phyloP scores from a whole-genome alignment of 2,888 invertebrate genomes.

The Argynnis bischoffii region DNA sequence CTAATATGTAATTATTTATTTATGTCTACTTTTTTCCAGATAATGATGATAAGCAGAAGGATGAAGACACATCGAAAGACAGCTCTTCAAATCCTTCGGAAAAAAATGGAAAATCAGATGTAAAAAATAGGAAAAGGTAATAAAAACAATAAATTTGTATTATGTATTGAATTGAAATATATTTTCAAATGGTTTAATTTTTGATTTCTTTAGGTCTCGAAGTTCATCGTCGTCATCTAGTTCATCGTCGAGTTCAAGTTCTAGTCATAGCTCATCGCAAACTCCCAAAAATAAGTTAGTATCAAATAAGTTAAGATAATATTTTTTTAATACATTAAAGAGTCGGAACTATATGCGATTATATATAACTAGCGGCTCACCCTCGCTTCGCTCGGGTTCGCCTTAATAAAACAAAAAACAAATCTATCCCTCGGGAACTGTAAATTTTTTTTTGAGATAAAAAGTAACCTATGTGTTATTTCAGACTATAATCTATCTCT shows the following conservation, averaged over 20 bases:
- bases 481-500: no score
- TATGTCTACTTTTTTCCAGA: slow-evolving; percentile 43
- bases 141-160: neutral
- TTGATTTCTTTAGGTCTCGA: slow-evolving; percentile 56
- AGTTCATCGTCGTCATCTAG: slow-evolving; percentile 64
- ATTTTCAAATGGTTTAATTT: neutral
- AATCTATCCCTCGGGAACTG: no score
- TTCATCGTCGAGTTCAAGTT: slow-evolving; percentile 75
- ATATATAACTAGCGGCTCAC: no score
- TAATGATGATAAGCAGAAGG: slow-evolving; percentile 57
- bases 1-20: neutral
- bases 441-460: no score
- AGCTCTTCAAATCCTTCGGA: slow-evolving; percentile 49
- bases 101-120: slow-evolving; percentile 63
- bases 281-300: slow-evolving; percentile 72
- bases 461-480: no score
- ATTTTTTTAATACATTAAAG: no score
- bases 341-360: no score
- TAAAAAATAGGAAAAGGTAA: slow-evolving; percentile 67
- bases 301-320: slow-evolving; percentile 7
- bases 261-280: slow-evolving; percentile 71
- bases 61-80: slow-evolving; percentile 57
- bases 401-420: no score
- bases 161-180: neutral
- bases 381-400: no score